Base-by-base conservation (phyloP, 2,888 invertebrate genomes). In the Synanthedon andrenaeformis region DNA sequence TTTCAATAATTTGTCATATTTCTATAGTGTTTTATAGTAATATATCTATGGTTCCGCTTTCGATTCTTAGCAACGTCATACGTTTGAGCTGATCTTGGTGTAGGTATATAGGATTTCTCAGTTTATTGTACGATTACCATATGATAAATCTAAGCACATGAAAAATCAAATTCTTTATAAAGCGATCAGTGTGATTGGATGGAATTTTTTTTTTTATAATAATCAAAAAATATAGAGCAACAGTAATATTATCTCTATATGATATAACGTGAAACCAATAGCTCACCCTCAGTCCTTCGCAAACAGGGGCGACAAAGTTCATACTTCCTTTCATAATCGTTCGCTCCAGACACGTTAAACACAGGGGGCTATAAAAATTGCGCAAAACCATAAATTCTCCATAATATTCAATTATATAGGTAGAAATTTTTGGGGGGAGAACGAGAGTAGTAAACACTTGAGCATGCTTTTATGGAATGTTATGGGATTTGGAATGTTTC, bases 331-430 rank as follows among this genome's bases (percentile, higher is more conserved):
- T 77, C 74, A 74, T 79, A 80, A 82, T 81, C 80, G 77, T 77
- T 78, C 68, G 63, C 64, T 63, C 72, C 82, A 79, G 76, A 73
- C 74, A 72, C 82, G 82, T 83, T 83, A 84, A 82, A 73, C 72
- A 78, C 84, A 84, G 81, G 65, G 72, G 72, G 67, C 77, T 69
- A 81, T 83, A 83, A 84, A 84, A 84, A 79, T 83, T 75, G 72
- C 71, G 72, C 71, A 72, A 76, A 74, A 68, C 74, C 78, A 83
- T 84, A 84, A 83, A 83, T 83, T 78, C 70, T 70, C 67, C 58
- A 65, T 68, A 66, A 74, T 78, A 81, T 82, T 77, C 79, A 76
- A 81, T 83, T 82, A 82, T 82, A 82, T 66, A 69, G 60, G 57
- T 57, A 62, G 58, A 60, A 54, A 54, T 58, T 57, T 62, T 54